Conservation (phyloP, 2,797 vertebrate genomes). For the Cirrhinus molitorella region DNA sequence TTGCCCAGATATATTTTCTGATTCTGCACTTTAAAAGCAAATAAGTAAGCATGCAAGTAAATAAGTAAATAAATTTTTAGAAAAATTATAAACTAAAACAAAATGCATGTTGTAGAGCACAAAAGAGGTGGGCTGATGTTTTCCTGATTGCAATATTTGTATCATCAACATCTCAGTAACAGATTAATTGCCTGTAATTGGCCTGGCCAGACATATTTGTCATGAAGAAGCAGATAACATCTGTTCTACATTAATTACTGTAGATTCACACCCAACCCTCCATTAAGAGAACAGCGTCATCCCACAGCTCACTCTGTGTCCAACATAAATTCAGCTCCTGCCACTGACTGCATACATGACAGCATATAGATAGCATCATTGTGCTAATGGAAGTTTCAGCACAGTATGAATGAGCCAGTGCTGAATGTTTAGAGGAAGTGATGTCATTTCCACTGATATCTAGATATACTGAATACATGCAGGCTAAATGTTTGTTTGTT, state of each 20-base stretch:
- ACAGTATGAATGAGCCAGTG: not conserved
- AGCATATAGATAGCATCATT: conserved; percentile 18
- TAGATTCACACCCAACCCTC: conserved; percentile 57
- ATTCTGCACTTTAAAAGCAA: too few species aligned
- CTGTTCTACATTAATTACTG: conserved; percentile 63
- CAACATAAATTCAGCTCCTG: not conserved
- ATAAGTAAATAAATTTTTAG: too few species aligned
- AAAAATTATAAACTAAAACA: not conserved
- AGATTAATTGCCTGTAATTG: conserved; percentile 59
- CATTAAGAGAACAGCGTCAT: conserved; percentile 56
- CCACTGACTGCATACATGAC: conserved; percentile 13
- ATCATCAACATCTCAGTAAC: conserved; percentile 32
- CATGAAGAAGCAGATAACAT: conserved; percentile 59
- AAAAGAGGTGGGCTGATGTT: not conserved
- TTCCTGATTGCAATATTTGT: conserved; percentile 30
- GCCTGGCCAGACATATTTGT: conserved; percentile 60
- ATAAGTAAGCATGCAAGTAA: too few species aligned
- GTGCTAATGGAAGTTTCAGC: not conserved
- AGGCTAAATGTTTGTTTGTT: not conserved
- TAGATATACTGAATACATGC: not conserved
- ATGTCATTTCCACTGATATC: conserved; percentile 13
- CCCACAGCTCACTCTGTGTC: conserved; percentile 21
- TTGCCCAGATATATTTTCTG: too few species aligned
- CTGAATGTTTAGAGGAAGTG: not conserved
- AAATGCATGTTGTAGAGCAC: not conserved